phyloP scores from a whole-genome alignment of 2,113 vertebrate species.

The Helogale parvula region DNA sequence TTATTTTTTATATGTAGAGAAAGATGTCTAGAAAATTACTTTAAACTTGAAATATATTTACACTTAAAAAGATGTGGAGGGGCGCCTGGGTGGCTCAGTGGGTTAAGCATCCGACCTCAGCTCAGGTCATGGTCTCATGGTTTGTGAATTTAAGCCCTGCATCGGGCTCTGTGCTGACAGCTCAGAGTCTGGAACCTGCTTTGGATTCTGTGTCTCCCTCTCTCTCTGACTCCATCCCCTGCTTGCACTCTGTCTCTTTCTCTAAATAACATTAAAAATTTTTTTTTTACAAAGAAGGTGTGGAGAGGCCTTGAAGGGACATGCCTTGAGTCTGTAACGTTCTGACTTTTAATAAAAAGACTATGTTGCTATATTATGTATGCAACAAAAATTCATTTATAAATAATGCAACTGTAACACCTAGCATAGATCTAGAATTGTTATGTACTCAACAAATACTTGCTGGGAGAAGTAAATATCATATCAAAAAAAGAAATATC shows the following conservation, averaged over 20 bases:
- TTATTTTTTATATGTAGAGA: neutral
- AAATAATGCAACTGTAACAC: neutral
- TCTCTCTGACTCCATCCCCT: too few species aligned
- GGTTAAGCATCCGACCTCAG: too few species aligned
- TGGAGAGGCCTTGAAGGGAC: neutral
- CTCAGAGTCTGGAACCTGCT: too few species aligned
- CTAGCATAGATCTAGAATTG: neutral
- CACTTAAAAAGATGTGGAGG: neutral
- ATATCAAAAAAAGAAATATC: too few species aligned
- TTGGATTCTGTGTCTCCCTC: too few species aligned
- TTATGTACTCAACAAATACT: neutral
- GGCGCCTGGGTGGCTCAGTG: too few species aligned
- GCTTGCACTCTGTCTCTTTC: too few species aligned
- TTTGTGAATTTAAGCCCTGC: too few species aligned
- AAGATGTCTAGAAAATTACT: neutral
- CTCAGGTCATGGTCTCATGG: too few species aligned
- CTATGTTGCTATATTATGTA: neutral
- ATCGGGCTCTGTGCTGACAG: too few species aligned
- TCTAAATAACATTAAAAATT: neutral
- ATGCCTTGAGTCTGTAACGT: neutral
- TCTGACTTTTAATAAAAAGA: conserved; percentile 3
- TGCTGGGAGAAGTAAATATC: neutral
- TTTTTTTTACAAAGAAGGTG: neutral
- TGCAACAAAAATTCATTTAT: neutral
- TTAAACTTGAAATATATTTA: conserved; percentile 20